Conservation (phyloP, 2,797 vertebrate genomes). For the Zonotrichia albicollis region DNA sequence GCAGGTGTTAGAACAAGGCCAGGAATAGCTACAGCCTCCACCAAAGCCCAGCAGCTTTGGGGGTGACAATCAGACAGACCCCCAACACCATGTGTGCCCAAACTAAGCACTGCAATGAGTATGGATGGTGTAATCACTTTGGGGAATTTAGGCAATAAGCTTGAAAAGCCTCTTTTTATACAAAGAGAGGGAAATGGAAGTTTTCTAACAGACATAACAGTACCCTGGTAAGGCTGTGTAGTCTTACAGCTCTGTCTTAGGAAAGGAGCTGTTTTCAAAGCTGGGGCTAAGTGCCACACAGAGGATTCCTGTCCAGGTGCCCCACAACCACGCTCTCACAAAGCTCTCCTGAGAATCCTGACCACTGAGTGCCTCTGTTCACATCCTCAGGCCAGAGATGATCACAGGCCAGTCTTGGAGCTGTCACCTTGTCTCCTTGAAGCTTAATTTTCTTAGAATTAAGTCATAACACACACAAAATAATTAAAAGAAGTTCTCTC, state of each 20-base stretch:
- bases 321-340: accelerated
- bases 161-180: not conserved
- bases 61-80: not conserved
- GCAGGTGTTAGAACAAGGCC: not conserved
- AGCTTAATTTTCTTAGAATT: not conserved
- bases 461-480: not conserved
- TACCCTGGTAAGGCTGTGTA: not conserved
- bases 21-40: not conserved
- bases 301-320: not conserved
- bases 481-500: not conserved
- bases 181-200: not conserved
- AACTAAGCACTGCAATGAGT: not conserved
- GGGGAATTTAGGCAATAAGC: not conserved
- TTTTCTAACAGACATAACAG: not conserved
- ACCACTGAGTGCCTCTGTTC: too few species aligned
- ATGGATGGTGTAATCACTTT: not conserved
- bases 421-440: not conserved
- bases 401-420: not conserved
- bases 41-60: not conserved
- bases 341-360: not conserved
- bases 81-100: too few species aligned
- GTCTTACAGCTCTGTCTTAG: accelerated
- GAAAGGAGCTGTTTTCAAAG: not conserved
- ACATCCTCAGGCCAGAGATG: not conserved
- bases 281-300: not conserved